These are phyloP conservation scores for Montipora capricornis DNA, from an alignment of 64 coral and sea anemone genomes.

Conservation along the genomic window DNA sequence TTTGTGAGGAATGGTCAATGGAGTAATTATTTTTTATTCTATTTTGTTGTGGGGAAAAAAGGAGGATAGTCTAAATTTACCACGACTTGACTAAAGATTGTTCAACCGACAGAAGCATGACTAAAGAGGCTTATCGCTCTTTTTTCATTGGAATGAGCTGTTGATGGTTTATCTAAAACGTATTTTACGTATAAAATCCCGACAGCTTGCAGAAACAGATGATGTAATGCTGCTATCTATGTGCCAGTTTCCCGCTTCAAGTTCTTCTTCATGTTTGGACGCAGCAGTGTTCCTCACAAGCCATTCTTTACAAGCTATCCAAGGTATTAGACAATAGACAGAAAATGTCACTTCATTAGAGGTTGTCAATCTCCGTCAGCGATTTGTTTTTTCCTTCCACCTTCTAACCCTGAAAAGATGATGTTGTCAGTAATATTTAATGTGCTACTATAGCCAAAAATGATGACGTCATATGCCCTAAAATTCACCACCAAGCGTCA, in stretches of 20 bases:
- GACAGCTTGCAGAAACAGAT: constrained; percentile 3
- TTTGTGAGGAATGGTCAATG: too few species aligned
- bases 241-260: not conserved
- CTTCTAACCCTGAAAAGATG: too few species aligned
- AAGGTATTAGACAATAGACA: constrained; percentile 1
- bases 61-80: too few species aligned
- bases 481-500: too few species aligned
- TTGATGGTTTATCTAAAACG: not conserved
- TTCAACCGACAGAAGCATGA: not conserved
- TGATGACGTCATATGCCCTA: too few species aligned
- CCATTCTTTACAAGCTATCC: not conserved
- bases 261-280: constrained; percentile 10
- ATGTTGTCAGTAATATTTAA: too few species aligned
- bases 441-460: too few species aligned
- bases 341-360: not conserved
- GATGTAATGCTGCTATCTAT: not conserved
- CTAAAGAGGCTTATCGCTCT: not conserved
- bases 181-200: not conserved
- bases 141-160: not conserved
- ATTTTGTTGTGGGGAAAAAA: too few species aligned
- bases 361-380: too few species aligned
- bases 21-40: too few species aligned
- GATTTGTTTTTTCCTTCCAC: too few species aligned
- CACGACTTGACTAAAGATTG: too few species aligned
- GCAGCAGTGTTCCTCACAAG: not conserved